These are phyloP conservation scores for Gallinago solitaria DNA, from an alignment of 2,797 vertebrate genomes.

Conservation along the genomic window DNA sequence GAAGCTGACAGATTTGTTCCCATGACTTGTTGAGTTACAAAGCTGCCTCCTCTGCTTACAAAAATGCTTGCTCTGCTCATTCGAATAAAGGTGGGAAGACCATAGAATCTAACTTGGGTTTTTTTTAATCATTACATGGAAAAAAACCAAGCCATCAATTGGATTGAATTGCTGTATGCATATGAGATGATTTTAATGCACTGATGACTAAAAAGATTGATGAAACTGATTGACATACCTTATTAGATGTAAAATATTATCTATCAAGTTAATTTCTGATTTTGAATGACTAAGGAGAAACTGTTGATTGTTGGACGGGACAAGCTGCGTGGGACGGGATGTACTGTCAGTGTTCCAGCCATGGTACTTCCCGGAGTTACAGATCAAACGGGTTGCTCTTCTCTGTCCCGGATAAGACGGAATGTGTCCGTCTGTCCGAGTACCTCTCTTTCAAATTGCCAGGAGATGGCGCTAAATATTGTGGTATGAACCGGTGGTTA, in stretches of 20 bases:
- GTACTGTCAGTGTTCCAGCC: background rate
- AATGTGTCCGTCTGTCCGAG: accelerated
- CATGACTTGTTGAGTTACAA: background rate
- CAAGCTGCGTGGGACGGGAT: too few species aligned
- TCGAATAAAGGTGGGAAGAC: background rate
- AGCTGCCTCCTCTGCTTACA: background rate
- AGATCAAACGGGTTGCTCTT: background rate
- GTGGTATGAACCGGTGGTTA: too few species aligned
- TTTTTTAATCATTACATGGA: background rate
- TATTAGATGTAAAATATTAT: background rate
- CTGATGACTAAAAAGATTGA: accelerated
- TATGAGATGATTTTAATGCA: background rate
- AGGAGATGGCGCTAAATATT: background rate
- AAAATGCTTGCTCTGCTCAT: background rate
- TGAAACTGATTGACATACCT: background rate
- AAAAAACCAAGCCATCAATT: background rate
- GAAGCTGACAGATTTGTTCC: background rate
- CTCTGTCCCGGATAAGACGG: accelerated
- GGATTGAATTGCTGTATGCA: background rate
- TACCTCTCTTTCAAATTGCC: background rate
- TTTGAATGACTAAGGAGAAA: background rate
- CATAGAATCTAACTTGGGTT: accelerated
- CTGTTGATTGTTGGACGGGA: too few species aligned
- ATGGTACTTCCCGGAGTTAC: background rate
- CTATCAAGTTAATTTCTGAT: background rate